A percentile compares a stretch with the other conserved stretches of the same genome.
Conservation (phyloP, 2,888 invertebrate genomes). For the Resseliella maxima region DNA sequence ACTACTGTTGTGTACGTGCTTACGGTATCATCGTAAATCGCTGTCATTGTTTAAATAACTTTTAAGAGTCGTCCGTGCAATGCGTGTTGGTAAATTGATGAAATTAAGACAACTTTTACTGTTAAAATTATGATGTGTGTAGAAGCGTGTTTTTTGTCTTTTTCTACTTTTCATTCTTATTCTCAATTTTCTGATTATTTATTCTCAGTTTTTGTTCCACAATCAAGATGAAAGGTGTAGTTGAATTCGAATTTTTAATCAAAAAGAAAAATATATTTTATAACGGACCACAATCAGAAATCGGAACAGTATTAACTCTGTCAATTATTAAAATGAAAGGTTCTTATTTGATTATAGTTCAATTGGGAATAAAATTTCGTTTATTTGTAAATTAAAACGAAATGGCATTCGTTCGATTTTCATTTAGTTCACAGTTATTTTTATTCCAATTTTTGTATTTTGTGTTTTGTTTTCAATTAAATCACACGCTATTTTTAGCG, state of each 20-base stretch:
- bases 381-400: neutral
- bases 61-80: neutral
- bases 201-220: no score
- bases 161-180: neutral
- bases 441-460: no score
- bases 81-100: conserved; percentile 7
- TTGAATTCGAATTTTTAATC: neutral
- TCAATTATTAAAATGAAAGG: conserved; percentile 14
- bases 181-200: no score
- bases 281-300: neutral
- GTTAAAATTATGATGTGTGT: conserved; percentile 29
- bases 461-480: neutral
- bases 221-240: neutral
- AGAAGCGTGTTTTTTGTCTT: neutral
- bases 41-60: conserved; percentile 32
- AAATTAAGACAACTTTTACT: conserved; percentile 34
- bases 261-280: neutral
- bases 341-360: conserved; percentile 3
- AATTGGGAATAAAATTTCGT: neutral
- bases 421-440: no score
- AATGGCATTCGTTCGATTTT: neutral
- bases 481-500: neutral
- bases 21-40: conserved; percentile 50
- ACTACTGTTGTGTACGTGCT: conserved; percentile 32
- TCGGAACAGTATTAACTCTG: conserved; percentile 6